Conservation (phyloP, 2,888 invertebrate genomes). For the Tenthredo notha region DNA sequence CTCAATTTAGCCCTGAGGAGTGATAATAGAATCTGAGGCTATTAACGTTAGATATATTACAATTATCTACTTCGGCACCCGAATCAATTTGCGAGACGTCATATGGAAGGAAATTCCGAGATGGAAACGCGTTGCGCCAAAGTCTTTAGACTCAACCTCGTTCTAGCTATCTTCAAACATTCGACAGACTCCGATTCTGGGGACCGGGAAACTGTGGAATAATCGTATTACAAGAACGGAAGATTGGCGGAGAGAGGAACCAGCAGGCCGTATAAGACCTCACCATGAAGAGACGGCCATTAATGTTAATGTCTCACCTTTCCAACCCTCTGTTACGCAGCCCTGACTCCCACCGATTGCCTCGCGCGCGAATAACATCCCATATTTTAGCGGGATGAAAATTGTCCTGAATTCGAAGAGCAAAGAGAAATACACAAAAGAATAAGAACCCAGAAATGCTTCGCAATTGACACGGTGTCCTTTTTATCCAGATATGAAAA, state of each 20-base stretch:
- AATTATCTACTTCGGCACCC: constrained; percentile 48
- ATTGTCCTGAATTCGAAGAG: neutral
- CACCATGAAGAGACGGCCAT: neutral
- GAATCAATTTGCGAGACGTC: constrained; percentile 52
- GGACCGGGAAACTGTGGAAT: constrained; percentile 39
- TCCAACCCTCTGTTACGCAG: constrained; percentile 30
- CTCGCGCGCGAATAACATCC: neutral
- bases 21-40: constrained; percentile 49
- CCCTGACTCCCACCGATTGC: constrained; percentile 20
- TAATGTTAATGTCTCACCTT: constrained; percentile 48
- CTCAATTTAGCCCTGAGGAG: constrained; percentile 33
- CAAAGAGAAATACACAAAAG: neutral
- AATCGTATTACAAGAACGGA: constrained; percentile 50
- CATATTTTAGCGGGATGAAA: constrained; percentile 21
- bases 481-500: neutral
- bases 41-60: constrained; percentile 49
- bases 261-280: constrained; percentile 35
- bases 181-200: constrained; percentile 40
- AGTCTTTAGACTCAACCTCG: constrained; percentile 23
- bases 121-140: neutral
- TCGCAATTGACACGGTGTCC: constrained; percentile 9
- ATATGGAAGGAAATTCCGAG: constrained; percentile 46
- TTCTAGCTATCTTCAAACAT: constrained; percentile 24
- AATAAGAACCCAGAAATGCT: neutral
- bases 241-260: constrained; percentile 24